phyloP scores from a whole-genome alignment of 2,797 vertebrate genomes.

The Lepilemur ruficaudatus region DNA sequence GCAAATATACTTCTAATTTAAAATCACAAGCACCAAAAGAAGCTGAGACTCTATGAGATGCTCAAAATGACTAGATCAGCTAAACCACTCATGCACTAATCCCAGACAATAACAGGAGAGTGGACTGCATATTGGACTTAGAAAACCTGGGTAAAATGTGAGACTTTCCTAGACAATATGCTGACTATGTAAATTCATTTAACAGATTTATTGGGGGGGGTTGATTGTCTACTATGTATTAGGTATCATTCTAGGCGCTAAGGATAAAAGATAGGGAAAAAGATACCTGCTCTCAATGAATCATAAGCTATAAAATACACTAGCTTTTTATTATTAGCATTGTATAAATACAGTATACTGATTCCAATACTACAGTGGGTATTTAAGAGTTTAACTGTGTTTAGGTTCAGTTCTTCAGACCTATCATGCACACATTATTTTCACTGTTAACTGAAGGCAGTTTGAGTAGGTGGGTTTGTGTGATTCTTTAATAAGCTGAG shows the following conservation, averaged over 20 bases:
- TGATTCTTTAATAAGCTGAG: not conserved
- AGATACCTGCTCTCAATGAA: not conserved
- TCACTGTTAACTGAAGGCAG: not conserved
- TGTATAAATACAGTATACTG: not conserved
- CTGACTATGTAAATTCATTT: slow-evolving; percentile 26
- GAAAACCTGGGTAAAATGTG: not conserved
- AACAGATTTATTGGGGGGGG: not conserved
- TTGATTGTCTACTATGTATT: not conserved
- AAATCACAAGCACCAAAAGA: slow-evolving; percentile 43
- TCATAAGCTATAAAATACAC: not conserved
- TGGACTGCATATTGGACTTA: not conserved
- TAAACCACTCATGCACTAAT: not conserved
- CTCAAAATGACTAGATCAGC: not conserved
- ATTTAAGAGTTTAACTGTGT: not conserved
- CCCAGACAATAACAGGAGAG: not conserved
- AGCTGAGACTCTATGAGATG: not conserved
- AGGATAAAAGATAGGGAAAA: not conserved
- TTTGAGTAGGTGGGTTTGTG: not conserved
- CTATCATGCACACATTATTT: not conserved
- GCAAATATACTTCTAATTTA: slow-evolving; percentile 36
- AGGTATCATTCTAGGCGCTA: not conserved
- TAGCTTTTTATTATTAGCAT: not conserved
- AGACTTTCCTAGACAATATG: not conserved
- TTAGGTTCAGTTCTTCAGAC: not conserved
- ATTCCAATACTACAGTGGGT: not conserved